A percentile compares a stretch with the other conserved stretches of the same genome.
Evolutionary conservation across 2,797 vertebrate genomes (phyloP).

Genomic region (Vireo griseus): DNA sequence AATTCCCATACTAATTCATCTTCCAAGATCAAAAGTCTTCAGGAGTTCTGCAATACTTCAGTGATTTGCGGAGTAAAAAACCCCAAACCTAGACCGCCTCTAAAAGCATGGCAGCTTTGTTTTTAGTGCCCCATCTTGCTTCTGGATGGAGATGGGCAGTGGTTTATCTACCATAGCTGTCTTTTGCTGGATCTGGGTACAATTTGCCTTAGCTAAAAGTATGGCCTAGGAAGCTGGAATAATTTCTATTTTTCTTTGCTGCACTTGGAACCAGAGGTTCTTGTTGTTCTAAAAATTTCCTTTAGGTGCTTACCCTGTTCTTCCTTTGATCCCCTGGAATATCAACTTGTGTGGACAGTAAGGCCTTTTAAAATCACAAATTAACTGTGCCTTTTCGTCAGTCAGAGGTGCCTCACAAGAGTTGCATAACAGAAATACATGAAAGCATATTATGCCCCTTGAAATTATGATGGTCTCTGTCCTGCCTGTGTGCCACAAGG

Average conservation of each 20-base stretch:
- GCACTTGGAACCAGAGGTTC: background rate
- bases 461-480: background rate
- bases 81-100: background rate
- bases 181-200: background rate
- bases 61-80: background rate
- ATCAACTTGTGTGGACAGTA: background rate
- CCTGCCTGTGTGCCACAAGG: background rate
- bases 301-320: background rate
- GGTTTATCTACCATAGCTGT: background rate
- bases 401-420: background rate
- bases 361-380: background rate
- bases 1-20: background rate
- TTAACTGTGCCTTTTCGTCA: background rate
- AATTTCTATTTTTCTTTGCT: background rate
- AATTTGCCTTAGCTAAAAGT: background rate
- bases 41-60: background rate
- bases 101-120: background rate
- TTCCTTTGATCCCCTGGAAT: background rate
- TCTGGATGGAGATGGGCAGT: background rate
- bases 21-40: background rate
- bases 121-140: background rate
- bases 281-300: background rate
- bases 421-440: background rate
- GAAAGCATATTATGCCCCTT: background rate
- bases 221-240: background rate